Conservation (phyloP, 2,113 vertebrate genomes). For the Semicossyphus pulcher region DNA sequence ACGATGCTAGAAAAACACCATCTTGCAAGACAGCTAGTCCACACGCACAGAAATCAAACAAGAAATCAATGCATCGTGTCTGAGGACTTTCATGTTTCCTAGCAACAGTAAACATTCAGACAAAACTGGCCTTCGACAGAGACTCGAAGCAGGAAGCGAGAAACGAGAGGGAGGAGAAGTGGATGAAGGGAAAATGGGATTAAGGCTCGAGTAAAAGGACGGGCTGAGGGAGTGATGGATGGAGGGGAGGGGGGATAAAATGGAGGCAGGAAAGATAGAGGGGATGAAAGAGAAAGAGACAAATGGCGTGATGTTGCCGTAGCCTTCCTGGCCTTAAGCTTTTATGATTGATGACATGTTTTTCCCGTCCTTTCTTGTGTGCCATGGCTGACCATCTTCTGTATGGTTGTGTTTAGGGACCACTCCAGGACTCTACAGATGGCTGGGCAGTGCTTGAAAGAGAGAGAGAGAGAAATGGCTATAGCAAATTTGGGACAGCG, state of each 20-base stretch:
- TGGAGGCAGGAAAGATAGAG: slow-evolving; percentile 21
- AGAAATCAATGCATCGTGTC: neutral
- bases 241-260: slow-evolving; percentile 8
- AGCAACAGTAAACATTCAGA: neutral
- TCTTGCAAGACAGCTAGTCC: neutral
- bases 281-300: slow-evolving; percentile 49
- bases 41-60: neutral
- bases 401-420: slow-evolving; percentile 29
- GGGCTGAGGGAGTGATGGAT: slow-evolving; percentile 29
- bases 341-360: slow-evolving; percentile 67
- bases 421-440: slow-evolving; percentile 22
- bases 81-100: neutral
- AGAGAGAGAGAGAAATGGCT: neutral
- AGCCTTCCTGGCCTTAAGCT: slow-evolving; percentile 48
- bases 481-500: neutral
- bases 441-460: slow-evolving; percentile 5
- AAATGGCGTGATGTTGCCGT: slow-evolving; percentile 36
- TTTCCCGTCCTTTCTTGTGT: slow-evolving; percentile 33
- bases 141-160: neutral
- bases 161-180: neutral
- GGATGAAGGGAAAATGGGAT: slow-evolving; percentile 36
- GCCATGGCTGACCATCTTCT: slow-evolving; percentile 25
- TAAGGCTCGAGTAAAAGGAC: slow-evolving; percentile 21
- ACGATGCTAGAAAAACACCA: slow-evolving; percentile 21
- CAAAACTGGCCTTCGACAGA: neutral